A percentile compares a stretch with the other conserved stretches of the same genome.
phyloP scores from a whole-genome alignment of 2,888 invertebrate genomes.

The Halictus quadricinctus region DNA sequence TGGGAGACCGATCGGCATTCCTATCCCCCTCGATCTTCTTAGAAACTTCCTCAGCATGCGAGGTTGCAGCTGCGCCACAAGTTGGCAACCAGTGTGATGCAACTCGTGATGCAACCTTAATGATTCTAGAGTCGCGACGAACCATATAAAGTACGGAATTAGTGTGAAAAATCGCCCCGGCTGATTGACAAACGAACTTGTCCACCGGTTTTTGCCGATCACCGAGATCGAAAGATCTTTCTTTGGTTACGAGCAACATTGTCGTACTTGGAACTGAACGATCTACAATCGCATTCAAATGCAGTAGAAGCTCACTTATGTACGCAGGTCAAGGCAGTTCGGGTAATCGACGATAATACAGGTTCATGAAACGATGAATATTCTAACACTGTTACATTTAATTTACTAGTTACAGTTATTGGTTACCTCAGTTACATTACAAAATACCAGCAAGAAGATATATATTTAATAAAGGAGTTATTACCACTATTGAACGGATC shows the following conservation, averaged over 20 bases:
- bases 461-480: no score
- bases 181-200: neutral
- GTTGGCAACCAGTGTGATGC: slow-evolving; percentile 11
- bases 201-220: neutral
- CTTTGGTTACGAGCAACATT: neutral
- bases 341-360: neutral
- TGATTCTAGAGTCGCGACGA: neutral
- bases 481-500: no score
- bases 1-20: slow-evolving; percentile 64
- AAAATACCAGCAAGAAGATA: no score
- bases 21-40: slow-evolving; percentile 53
- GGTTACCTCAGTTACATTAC: no score
- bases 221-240: neutral
- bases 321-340: neutral
- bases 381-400: no score
- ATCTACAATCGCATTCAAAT: neutral
- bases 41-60: slow-evolving; percentile 45
- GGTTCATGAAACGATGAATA: no score
- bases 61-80: slow-evolving; percentile 34
- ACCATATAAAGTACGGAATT: neutral
- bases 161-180: neutral
- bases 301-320: neutral
- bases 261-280: neutral
- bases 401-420: no score
- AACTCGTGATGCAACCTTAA: slow-evolving; percentile 43